Evolutionary conservation across 1,140 invertebrate genomes (phyloP).

Genomic region (Achatina immaculata): DNA sequence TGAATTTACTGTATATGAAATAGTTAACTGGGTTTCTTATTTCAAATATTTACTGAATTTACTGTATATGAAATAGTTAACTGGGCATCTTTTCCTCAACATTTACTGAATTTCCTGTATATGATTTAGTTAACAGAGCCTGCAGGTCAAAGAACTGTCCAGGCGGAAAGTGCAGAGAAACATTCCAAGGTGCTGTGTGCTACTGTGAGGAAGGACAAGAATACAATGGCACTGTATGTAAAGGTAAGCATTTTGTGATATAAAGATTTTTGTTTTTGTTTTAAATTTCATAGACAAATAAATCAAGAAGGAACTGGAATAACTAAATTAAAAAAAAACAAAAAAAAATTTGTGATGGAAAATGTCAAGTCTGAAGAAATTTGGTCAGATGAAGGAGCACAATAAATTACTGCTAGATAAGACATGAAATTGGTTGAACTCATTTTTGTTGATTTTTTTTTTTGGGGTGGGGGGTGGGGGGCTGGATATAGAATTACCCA

Average conservation of each 20-base stretch:
- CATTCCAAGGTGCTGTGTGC: constrained; percentile 50
- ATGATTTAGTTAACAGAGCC: constrained; percentile 44
- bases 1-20: not conserved
- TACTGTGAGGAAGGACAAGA: constrained; percentile 44
- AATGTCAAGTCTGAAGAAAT: not conserved
- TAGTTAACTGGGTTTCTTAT: no score
- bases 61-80: constrained; percentile 40
- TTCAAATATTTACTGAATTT: not conserved
- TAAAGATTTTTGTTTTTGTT: not conserved
- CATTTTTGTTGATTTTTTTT: no score
- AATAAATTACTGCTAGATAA: not conserved
- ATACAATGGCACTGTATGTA: constrained; percentile 41
- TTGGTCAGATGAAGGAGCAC: not conserved
- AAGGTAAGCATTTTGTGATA: constrained; percentile 25
- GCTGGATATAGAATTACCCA: no score
- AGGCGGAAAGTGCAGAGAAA: constrained; percentile 44
- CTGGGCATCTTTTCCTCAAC: no score
- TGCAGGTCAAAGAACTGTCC: constrained; percentile 72
- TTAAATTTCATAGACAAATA: not conserved
- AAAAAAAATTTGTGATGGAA: not conserved
- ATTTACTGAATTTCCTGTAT: constrained; percentile 6
- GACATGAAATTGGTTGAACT: no score
- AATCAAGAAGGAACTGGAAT: not conserved
- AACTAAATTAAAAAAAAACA: not conserved
- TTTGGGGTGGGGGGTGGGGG: no score